These are phyloP conservation scores for Mus pahari DNA, from an alignment of 2,113 vertebrate species.

Conservation along the genomic window DNA sequence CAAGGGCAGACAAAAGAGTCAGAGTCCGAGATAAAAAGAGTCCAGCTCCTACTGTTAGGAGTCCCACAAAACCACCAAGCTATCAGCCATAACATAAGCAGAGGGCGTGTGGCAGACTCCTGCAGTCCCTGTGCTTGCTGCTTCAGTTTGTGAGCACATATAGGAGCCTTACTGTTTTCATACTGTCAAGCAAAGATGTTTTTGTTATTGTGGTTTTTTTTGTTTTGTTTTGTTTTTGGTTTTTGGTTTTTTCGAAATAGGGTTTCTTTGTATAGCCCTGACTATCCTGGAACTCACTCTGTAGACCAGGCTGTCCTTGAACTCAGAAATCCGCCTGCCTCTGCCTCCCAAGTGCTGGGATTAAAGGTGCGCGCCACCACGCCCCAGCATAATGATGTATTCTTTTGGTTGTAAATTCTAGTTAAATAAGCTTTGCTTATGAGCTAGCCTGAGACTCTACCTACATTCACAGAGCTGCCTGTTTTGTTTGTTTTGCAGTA, in stretches of 20 bases:
- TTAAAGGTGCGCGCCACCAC: too few species aligned
- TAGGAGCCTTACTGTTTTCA: background rate
- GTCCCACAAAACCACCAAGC: background rate
- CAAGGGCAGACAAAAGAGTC: background rate
- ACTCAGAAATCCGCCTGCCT: too few species aligned
- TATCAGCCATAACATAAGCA: too few species aligned
- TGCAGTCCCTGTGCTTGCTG: background rate
- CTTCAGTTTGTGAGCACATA: background rate
- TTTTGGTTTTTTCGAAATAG: too few species aligned
- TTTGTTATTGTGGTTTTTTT: too few species aligned
- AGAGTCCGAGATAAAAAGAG: background rate
- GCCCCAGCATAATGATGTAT: background rate
- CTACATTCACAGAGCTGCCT: background rate
- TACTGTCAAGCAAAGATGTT: background rate
- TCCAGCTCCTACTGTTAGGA: background rate
- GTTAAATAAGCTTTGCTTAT: slow-evolving; percentile 38
- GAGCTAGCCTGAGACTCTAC: background rate
- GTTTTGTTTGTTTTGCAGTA: background rate
- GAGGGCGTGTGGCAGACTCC: background rate
- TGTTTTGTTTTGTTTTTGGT: too few species aligned
- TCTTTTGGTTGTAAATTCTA: slow-evolving; percentile 5
- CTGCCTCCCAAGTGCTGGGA: too few species aligned
- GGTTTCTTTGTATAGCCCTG: too few species aligned
- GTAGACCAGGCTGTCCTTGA: too few species aligned
- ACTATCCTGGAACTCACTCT: too few species aligned